phyloP scores from a whole-genome alignment of 2,888 invertebrate genomes.

The Melinaea menophilus region DNA sequence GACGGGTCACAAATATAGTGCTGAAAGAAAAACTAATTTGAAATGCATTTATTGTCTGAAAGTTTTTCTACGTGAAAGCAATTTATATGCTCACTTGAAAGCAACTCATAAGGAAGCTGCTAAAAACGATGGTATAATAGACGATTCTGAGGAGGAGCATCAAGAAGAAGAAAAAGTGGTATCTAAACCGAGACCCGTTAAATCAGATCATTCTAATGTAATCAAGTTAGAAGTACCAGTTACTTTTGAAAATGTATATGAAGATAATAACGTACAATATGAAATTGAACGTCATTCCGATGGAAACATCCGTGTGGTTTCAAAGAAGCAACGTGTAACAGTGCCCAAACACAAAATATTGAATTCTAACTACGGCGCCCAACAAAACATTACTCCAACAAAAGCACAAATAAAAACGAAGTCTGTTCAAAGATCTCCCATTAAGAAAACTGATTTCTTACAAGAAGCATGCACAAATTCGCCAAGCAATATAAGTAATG shows the following conservation, averaged over 20 bases:
- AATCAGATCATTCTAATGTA: conserved; percentile 41
- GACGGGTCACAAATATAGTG: conserved; percentile 73
- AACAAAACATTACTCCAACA: conserved; percentile 26
- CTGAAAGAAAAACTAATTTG: conserved; percentile 66
- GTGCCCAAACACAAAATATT: conserved; percentile 61
- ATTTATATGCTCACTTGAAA: conserved; percentile 85
- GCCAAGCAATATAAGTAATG: conserved; percentile 36
- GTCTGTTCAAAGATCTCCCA: conserved; percentile 32
- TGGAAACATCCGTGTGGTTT: conserved; percentile 73
- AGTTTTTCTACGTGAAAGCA: conserved; percentile 82
- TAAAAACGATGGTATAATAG: conserved; percentile 81
- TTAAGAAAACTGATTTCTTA: conserved; percentile 43
- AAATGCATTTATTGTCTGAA: conserved; percentile 87
- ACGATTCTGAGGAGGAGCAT: conserved; percentile 73
- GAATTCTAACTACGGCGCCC: conserved; percentile 52
- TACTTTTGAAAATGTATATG: conserved; percentile 50
- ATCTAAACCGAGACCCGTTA: conserved; percentile 19
- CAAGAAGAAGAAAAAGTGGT: conserved; percentile 32
- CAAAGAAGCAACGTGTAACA: conserved; percentile 47
- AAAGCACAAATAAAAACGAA: conserved; percentile 41
- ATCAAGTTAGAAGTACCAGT: conserved; percentile 50
- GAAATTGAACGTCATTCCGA: conserved; percentile 57
- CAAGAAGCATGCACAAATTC: conserved; percentile 39
- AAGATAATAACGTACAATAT: conserved; percentile 53
- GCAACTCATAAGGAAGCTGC: conserved; percentile 81